Evolutionary conservation across 37 sponge, comb jelly and placozoan genomes (phyloP), one percentile per base, ranked within the genome.

Genomic region (Corticium candelabrum): DNA sequence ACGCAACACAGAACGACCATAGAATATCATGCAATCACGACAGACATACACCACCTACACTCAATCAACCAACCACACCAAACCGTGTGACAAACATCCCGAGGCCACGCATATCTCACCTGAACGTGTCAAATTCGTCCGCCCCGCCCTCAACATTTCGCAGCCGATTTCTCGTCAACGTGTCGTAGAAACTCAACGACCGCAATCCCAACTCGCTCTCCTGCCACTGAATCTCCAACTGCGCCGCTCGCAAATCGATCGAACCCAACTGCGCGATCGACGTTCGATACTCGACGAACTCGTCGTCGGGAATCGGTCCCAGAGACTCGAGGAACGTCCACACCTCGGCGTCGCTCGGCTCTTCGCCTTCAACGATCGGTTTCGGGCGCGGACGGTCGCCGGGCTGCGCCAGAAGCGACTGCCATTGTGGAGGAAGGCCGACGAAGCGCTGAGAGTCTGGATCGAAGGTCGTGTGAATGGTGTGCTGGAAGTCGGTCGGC

Each of bases 391-490:
- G 77, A 4, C 77, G 74, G 32, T 29, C 32, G 11, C 37, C 74
- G 21, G 68, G 29, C 40, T 68, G 38, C 11, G 30, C 69, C 0
- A 93, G 77, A 0, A 93, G 78, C 2, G 40, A 57, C 34, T 74
- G 67, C 94, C 94, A 93, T 72, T 93, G 94, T 4, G 89, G 94
- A 3, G 94, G 94, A 2, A 93, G 80, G 0, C 90, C 94, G 0
- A 56, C 40, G 72, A 86, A 85, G 0, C 67, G 74, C 1, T 67
- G 71, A 7, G 15, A 40, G 0, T 38, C 77, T 0, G 41, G 21
- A 39, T 82, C 82, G 41, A 68, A 81, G 40, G 57, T 76, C 2
- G 85, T 87, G 68, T 93, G 94, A 67, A 86, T 83, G 68, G 83
- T 84, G 37, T 93, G 94, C 68, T 86, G 77, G 75, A 93, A 93